Evolutionary conservation across 64 coral and sea anemone species (phyloP).

Genomic region (Montipora cactus): DNA sequence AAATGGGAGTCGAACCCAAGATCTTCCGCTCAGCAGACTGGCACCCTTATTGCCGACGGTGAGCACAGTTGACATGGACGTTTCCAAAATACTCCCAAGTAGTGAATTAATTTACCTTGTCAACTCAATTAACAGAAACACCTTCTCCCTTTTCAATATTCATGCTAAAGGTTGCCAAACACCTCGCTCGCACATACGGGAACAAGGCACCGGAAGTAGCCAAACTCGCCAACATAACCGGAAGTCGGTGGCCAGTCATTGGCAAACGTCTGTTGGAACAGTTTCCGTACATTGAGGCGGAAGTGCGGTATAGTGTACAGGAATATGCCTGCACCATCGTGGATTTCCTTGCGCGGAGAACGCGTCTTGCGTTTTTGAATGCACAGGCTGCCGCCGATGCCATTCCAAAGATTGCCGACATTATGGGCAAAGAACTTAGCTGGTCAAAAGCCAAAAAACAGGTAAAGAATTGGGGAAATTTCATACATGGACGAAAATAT

Average conservation of each 20-base stretch:
- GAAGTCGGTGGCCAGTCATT: conserved; percentile 90
- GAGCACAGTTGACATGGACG: too few relatives aligned
- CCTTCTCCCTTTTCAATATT: neutral
- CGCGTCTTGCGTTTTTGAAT: conserved; percentile 90
- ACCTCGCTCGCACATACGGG: conserved; percentile 86
- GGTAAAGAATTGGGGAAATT: conserved; percentile 29
- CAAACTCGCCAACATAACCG: conserved; percentile 78
- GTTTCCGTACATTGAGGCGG: conserved; percentile 98
- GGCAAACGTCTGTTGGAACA: conserved; percentile 80
- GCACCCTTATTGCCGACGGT: too few relatives aligned
- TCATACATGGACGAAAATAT: too few relatives aligned
- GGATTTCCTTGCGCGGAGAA: conserved; percentile 93
- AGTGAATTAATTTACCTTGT: neutral
- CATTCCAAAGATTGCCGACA: conserved; percentile 85
- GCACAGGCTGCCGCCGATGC: conserved; percentile 83
- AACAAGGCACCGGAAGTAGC: conserved; percentile 93
- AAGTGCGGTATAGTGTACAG: conserved; percentile 81
- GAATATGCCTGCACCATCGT: conserved; percentile 95
- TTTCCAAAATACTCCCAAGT: too few relatives aligned
- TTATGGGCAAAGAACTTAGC: conserved; percentile 92
- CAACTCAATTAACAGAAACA: neutral
- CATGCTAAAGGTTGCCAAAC: conserved; percentile 71
- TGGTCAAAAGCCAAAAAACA: conserved; percentile 85
- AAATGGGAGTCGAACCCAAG: too few relatives aligned
- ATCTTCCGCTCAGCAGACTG: too few relatives aligned